These are phyloP conservation scores for Argyresthia albistria DNA, from an alignment of 2,888 invertebrate species.

Conservation along the genomic window DNA sequence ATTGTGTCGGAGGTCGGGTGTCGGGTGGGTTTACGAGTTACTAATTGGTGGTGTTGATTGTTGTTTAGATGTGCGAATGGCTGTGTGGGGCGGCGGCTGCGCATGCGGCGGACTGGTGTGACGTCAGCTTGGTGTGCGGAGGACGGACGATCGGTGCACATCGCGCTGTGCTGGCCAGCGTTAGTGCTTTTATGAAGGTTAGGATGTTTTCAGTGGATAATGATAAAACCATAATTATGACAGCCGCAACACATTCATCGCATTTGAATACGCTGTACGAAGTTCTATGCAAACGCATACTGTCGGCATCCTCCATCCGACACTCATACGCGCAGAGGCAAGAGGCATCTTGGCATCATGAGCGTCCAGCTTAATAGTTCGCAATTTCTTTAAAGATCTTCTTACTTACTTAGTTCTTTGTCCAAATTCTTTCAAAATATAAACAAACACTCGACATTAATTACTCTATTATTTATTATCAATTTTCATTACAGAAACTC, in stretches of 20 bases:
- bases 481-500: constrained; percentile 31
- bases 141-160: constrained; percentile 76
- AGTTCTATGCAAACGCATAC: too few relatives aligned
- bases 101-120: constrained; percentile 61
- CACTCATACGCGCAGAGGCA: too few relatives aligned
- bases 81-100: constrained; percentile 23
- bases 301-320: too few relatives aligned
- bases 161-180: constrained; percentile 77
- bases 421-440: neutral
- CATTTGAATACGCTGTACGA: too few relatives aligned
- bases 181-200: constrained; percentile 78
- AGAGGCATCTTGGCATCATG: too few relatives aligned
- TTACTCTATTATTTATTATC: neutral
- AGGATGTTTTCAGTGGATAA: constrained; percentile 7
- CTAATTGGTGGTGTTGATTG: constrained; percentile 10
- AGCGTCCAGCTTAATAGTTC: too few relatives aligned
- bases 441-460: neutral
- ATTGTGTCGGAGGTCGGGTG: neutral
- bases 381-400: too few relatives aligned
- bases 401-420: too few relatives aligned
- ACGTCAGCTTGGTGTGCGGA: constrained; percentile 76
- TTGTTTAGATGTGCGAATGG: constrained; percentile 53
- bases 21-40: neutral
- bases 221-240: too few relatives aligned
- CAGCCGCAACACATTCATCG: too few relatives aligned